These are phyloP conservation scores for Chrysodeixis includens DNA, from an alignment of 2,888 invertebrate genomes.

Conservation along the genomic window DNA sequence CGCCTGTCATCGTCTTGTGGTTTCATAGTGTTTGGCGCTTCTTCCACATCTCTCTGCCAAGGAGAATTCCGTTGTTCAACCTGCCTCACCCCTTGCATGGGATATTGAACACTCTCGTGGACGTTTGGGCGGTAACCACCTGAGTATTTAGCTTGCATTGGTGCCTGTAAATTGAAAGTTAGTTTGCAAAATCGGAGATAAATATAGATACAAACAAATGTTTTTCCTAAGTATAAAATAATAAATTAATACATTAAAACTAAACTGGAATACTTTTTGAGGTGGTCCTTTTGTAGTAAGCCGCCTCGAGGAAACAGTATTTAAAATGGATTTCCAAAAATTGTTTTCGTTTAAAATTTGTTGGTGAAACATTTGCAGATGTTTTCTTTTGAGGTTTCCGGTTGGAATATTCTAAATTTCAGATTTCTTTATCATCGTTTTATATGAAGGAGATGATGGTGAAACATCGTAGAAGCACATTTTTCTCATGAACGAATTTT, in stretches of 20 bases:
- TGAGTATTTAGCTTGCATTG: constrained; percentile 82
- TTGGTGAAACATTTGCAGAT: background rate
- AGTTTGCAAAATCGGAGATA: constrained; percentile 72
- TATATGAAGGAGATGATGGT: too few relatives aligned
- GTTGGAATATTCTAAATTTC: background rate
- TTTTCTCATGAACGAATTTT: too few relatives aligned
- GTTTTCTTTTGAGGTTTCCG: background rate
- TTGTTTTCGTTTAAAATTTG: background rate
- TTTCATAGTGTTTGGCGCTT: constrained; percentile 57
- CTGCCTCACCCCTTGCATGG: constrained; percentile 56
- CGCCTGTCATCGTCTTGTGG: constrained; percentile 71
- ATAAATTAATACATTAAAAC: constrained; percentile 8
- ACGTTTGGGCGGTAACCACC: constrained; percentile 76
- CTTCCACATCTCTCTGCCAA: constrained; percentile 73
- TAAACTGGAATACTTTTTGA: constrained; percentile 9
- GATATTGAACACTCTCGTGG: constrained; percentile 69
- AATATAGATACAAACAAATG: constrained; percentile 30
- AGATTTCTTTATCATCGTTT: too few relatives aligned
- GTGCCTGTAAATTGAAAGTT: constrained; percentile 85
- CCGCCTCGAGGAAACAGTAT: background rate
- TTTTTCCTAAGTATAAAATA: constrained; percentile 13
- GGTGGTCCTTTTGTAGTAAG: background rate
- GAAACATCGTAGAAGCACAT: too few relatives aligned
- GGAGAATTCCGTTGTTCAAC: constrained; percentile 55
- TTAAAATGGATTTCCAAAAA: background rate